These are phyloP conservation scores for Xiphias gladius DNA, from an alignment of 2,113 vertebrate genomes.

Conservation along the genomic window DNA sequence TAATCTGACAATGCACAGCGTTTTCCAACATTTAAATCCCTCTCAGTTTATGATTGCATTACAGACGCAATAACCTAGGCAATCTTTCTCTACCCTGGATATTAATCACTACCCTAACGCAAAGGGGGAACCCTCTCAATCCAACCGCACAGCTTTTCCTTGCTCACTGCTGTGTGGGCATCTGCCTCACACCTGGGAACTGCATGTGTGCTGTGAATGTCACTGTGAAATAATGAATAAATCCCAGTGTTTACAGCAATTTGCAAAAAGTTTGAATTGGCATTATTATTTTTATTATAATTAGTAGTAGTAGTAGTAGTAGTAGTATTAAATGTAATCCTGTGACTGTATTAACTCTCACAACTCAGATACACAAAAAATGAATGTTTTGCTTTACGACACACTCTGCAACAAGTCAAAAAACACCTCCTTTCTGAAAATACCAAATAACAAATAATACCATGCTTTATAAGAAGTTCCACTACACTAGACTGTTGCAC, in stretches of 20 bases:
- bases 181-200: conserved; percentile 46
- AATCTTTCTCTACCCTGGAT: conserved; percentile 28
- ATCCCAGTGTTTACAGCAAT: neutral
- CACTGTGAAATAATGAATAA: conserved; percentile 35
- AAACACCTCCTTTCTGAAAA: neutral
- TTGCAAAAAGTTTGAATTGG: neutral
- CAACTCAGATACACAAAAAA: no score
- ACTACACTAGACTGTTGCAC: neutral
- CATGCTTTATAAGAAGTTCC: neutral
- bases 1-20: neutral
- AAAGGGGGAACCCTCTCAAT: neutral
- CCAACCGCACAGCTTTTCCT: conserved; percentile 10
- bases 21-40: conserved; percentile 5
- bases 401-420: neutral
- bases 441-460: neutral
- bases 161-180: conserved; percentile 60
- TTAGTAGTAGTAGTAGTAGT: neutral
- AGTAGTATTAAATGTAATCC: neutral
- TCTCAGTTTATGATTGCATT: conserved; percentile 14
- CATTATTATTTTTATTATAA: neutral
- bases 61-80: neutral
- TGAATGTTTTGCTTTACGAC: neutral
- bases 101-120: conserved; percentile 31
- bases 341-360: neutral
- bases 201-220: conserved; percentile 45